phyloP scores from a whole-genome alignment of 2,113 vertebrate genomes.

The Cariama cristata region DNA sequence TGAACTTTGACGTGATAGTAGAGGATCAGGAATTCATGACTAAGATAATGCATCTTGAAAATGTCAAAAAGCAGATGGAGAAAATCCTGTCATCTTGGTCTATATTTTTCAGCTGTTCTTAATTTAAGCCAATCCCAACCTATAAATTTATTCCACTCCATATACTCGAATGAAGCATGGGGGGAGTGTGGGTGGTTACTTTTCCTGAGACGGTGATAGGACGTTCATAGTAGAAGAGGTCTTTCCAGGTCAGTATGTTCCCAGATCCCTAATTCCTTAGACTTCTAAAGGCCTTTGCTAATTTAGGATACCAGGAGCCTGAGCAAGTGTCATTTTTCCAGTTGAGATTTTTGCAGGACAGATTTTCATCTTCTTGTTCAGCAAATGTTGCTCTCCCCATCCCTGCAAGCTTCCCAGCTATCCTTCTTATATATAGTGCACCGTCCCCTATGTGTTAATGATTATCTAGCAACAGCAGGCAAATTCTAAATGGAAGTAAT shows the following conservation, averaged over 20 bases:
- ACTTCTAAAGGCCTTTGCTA: neutral
- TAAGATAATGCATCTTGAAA: neutral
- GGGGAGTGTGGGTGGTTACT: neutral
- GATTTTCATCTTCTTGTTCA: neutral
- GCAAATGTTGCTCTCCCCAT: neutral
- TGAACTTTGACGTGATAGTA: neutral
- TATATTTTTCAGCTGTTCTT: neutral
- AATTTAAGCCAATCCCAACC: neutral
- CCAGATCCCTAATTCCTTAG: neutral
- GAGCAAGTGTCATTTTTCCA: neutral
- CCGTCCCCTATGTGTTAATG: neutral
- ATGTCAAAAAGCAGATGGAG: conserved; percentile 5
- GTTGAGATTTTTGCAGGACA: neutral
- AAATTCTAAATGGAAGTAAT: neutral
- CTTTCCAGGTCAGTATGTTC: neutral
- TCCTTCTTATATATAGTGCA: neutral
- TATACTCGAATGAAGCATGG: neutral
- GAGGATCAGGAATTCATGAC: neutral
- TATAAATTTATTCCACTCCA: neutral
- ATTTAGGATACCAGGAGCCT: neutral
- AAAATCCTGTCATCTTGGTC: neutral
- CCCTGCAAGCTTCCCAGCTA: neutral
- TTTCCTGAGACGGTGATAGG: neutral
- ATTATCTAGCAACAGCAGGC: neutral
- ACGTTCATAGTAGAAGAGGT: neutral